Evolutionary conservation across 2,113 vertebrate genomes (phyloP).

Genomic region (Aptenodytes patagonicus): DNA sequence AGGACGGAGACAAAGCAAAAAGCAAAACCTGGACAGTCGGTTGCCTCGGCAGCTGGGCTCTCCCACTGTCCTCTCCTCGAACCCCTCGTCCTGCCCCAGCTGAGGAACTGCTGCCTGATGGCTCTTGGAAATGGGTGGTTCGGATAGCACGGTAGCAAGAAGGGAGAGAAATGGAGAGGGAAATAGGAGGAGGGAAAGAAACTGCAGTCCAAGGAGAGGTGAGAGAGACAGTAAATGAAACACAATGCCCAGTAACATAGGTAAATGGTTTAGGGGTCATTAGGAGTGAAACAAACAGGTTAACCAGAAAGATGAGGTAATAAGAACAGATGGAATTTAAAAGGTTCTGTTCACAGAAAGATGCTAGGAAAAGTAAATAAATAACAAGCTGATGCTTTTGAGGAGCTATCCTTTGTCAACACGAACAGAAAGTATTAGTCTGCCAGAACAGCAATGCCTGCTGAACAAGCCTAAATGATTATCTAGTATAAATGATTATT

Average conservation of each 20-base stretch:
- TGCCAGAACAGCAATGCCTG: neutral
- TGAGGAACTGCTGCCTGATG: neutral
- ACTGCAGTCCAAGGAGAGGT: neutral
- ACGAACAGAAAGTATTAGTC: neutral
- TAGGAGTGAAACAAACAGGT: neutral
- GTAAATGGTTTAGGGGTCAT: neutral
- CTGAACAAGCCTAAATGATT: neutral
- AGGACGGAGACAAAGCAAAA: neutral
- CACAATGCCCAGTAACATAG: neutral
- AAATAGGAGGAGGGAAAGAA: neutral
- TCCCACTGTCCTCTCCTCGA: neutral
- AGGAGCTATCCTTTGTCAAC: neutral
- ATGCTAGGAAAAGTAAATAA: neutral
- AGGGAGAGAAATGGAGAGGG: neutral
- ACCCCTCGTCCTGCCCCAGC: neutral
- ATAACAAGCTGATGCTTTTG: neutral
- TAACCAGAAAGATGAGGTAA: neutral
- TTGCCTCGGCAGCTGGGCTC: neutral
- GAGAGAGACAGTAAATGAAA: neutral
- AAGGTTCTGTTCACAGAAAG: neutral
- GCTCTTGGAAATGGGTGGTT: neutral
- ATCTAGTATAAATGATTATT: neutral
- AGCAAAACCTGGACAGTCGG: neutral
- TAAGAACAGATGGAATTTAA: constrained; percentile 3
- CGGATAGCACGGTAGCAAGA: neutral